A percentile compares a stretch with the other conserved stretches of the same genome.
These are phyloP conservation scores for Halcyon senegalensis DNA, from an alignment of 2,113 vertebrate genomes.

Conservation along the genomic window DNA sequence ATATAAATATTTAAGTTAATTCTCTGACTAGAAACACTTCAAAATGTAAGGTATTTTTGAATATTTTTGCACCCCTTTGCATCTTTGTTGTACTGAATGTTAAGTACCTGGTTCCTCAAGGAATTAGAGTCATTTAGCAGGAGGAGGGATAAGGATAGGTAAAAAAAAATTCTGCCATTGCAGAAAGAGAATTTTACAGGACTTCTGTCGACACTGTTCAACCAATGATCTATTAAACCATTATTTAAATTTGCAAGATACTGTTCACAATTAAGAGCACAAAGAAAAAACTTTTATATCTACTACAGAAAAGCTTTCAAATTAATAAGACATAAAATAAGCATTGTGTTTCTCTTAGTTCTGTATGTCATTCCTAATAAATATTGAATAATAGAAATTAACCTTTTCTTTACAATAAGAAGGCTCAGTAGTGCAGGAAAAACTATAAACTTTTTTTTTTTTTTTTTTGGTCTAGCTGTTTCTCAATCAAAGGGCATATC, in stretches of 20 bases:
- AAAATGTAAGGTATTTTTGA: neutral
- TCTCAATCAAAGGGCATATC: slow-evolving; percentile 43
- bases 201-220: neutral
- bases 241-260: neutral
- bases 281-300: neutral
- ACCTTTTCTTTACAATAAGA: neutral
- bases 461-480: neutral
- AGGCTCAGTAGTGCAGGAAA: neutral
- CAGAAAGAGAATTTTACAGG: neutral
- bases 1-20: neutral
- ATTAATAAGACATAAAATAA: neutral
- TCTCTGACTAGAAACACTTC: neutral
- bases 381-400: neutral
- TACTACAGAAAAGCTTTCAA: neutral
- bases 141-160: neutral
- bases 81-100: neutral
- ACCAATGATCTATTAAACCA: neutral
- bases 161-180: neutral
- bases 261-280: neutral
- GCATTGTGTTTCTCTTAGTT: neutral
- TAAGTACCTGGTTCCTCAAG: neutral
- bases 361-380: neutral
- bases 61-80: neutral
- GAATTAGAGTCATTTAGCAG: neutral
- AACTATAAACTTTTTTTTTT: neutral